Percentiles rank a stretch among this genome's conserved stretches.
phyloP scores from a whole-genome alignment of 1,140 invertebrate species.

The Drosophila tsacasi region DNA sequence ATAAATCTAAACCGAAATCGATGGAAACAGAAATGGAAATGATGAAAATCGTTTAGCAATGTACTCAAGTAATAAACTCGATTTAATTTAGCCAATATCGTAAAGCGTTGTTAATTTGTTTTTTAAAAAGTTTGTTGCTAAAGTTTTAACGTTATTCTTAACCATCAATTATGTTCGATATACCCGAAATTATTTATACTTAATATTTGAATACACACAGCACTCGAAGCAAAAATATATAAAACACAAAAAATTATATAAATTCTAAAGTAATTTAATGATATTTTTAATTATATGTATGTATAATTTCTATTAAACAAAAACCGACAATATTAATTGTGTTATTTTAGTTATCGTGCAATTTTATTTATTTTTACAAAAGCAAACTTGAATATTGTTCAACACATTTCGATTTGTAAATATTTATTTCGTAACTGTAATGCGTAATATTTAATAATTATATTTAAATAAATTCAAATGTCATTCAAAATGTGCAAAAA shows the following conservation, averaged over 20 bases:
- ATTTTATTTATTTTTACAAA: slow-evolving; percentile 79
- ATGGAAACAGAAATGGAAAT: slow-evolving; percentile 15
- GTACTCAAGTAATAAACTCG: slow-evolving; percentile 47
- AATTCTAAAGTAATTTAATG: slow-evolving; percentile 36
- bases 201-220: slow-evolving; percentile 40
- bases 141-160: slow-evolving; percentile 71
- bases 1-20: slow-evolving; percentile 38
- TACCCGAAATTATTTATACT: slow-evolving; percentile 53
- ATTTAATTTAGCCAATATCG: slow-evolving; percentile 71
- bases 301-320: slow-evolving; percentile 36
- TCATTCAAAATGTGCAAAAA: slow-evolving; percentile 80
- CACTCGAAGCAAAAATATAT: slow-evolving; percentile 6
- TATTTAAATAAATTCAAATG: slow-evolving; percentile 73
- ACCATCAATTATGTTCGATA: slow-evolving; percentile 50
- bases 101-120: slow-evolving; percentile 79
- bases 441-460: slow-evolving; percentile 51
- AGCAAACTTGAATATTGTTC: slow-evolving; percentile 56
- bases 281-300: slow-evolving; percentile 25
- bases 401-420: slow-evolving; percentile 74
- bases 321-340: slow-evolving; percentile 59
- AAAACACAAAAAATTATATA: slow-evolving; percentile 16
- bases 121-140: slow-evolving; percentile 79
- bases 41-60: slow-evolving; percentile 42
- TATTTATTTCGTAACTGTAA: slow-evolving; percentile 74
- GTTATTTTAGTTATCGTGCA: slow-evolving; percentile 78